phyloP scores from a whole-genome alignment of 1,140 invertebrate genomes.

The Psilanteris sp. region DNA sequence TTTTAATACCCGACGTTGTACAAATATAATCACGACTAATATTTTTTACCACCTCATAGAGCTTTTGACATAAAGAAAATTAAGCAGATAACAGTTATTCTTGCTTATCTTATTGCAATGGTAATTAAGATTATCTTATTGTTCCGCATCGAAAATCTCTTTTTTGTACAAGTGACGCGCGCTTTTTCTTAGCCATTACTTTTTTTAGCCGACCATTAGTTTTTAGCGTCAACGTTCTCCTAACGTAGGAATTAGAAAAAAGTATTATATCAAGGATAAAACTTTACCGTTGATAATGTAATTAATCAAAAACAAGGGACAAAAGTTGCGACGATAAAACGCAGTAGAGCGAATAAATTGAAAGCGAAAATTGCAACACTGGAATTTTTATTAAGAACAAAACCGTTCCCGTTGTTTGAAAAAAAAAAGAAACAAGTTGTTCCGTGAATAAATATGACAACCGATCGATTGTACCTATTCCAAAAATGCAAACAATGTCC shows the following conservation, averaged over 20 bases:
- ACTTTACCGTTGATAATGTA: slow-evolving; percentile 48
- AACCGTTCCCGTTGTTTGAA: slow-evolving; percentile 5
- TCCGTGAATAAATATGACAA: too few relatives aligned
- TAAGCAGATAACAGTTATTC: slow-evolving; percentile 61
- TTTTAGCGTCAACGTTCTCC: slow-evolving; percentile 41
- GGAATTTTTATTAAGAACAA: slow-evolving; percentile 12
- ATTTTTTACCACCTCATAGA: slow-evolving; percentile 41
- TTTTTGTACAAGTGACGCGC: slow-evolving; percentile 28
- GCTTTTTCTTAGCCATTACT: slow-evolving; percentile 28
- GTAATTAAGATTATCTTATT: slow-evolving; percentile 67
- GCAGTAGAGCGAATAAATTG: slow-evolving; percentile 50
- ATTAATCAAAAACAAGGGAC: slow-evolving; percentile 59
- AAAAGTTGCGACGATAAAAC: slow-evolving; percentile 48
- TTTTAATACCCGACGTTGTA: too few relatives aligned
- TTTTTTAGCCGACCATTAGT: slow-evolving; percentile 14
- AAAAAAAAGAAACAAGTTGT: too few relatives aligned
- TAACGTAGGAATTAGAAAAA: slow-evolving; percentile 43
- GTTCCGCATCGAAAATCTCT: slow-evolving; percentile 51
- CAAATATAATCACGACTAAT: slow-evolving; percentile 56
- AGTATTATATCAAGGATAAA: slow-evolving; percentile 57
- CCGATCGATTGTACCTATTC: too few relatives aligned
- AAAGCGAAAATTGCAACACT: slow-evolving; percentile 24
- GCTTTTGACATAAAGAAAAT: slow-evolving; percentile 61
- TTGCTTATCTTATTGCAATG: slow-evolving; percentile 61
- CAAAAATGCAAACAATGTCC: too few relatives aligned